These are phyloP conservation scores for Dioctria rufipes DNA, from an alignment of 2,888 invertebrate species.

Conservation along the genomic window DNA sequence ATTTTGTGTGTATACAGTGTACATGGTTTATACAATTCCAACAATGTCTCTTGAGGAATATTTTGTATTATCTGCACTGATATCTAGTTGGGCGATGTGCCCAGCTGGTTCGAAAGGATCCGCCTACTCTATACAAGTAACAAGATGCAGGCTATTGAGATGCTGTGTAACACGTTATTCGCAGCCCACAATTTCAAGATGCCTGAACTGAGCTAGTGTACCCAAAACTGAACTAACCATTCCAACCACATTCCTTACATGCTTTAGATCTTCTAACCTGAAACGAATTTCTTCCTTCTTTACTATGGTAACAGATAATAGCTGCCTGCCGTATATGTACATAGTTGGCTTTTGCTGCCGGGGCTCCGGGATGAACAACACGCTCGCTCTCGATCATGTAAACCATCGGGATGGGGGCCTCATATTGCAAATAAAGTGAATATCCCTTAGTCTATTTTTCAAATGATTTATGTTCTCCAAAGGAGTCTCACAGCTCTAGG, in stretches of 20 bases:
- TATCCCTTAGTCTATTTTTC: constrained; percentile 47
- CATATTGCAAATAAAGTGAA: constrained; percentile 48
- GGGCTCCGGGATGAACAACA: not conserved
- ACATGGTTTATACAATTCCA: constrained; percentile 15
- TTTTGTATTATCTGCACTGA: not conserved
- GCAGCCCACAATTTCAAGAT: not conserved
- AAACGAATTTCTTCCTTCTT: constrained; percentile 44
- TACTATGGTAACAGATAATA: not conserved
- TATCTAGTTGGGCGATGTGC: not conserved
- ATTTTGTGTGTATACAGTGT: constrained; percentile 4
- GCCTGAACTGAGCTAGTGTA: not conserved
- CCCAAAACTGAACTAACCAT: constrained; percentile 37
- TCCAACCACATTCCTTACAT: constrained; percentile 40
- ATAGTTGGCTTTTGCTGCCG: not conserved
- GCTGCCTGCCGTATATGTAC: not conserved
- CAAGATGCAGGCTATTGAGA: constrained; percentile 21
- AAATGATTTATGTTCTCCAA: constrained; percentile 41
- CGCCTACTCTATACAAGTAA: not conserved
- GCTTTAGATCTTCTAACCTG: constrained; percentile 22
- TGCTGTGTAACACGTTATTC: constrained; percentile 42
- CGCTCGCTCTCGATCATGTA: not conserved
- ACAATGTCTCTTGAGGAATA: constrained; percentile 24
- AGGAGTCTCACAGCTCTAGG: not conserved
- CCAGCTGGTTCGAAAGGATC: not conserved
- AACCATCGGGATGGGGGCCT: not conserved